Percentiles rank a stretch among this genome's conserved stretches.
Conservation (phyloP, 2,888 invertebrate species). For the Mamestra brassicae region DNA sequence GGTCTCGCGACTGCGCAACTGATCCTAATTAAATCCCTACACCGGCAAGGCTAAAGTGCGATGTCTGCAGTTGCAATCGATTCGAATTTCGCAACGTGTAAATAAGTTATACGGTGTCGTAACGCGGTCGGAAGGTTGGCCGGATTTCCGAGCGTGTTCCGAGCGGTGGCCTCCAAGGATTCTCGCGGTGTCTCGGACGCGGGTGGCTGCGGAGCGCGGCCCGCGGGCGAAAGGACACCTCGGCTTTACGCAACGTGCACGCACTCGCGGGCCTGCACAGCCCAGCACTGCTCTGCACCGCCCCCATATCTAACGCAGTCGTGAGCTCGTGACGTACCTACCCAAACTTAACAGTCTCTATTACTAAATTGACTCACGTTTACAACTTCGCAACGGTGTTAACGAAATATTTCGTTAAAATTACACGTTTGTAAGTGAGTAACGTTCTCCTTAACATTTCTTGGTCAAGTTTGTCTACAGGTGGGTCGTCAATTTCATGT, state of each 20-base stretch:
- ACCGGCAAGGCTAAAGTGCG: constrained; percentile 89
- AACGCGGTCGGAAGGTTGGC: constrained; percentile 91
- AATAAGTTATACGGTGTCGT: constrained; percentile 90
- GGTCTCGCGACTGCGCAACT: constrained; percentile 87
- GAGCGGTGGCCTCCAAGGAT: constrained; percentile 89
- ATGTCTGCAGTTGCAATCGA: constrained; percentile 90
- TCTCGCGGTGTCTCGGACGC: constrained; percentile 86
- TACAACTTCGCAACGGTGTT: constrained; percentile 84
- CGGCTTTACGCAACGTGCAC: constrained; percentile 79
- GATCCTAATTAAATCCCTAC: constrained; percentile 91
- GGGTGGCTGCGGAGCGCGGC: constrained; percentile 66
- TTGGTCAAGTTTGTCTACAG: constrained; percentile 81
- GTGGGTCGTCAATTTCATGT: constrained; percentile 58
- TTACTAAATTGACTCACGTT: constrained; percentile 86
- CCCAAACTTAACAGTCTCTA: constrained; percentile 78
- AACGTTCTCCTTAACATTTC: constrained; percentile 76
- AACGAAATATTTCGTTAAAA: constrained; percentile 83
- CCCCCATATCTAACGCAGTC: constrained; percentile 72
- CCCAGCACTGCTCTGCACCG: constrained; percentile 60
- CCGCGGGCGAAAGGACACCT: constrained; percentile 81
- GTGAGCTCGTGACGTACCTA: constrained; percentile 76
- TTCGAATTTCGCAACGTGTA: constrained; percentile 90
- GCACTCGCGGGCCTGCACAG: constrained; percentile 64
- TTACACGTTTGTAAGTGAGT: constrained; percentile 76
- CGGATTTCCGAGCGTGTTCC: constrained; percentile 91